Percentiles rank a stretch among this genome's conserved stretches.
phyloP scores from a whole-genome alignment of 2,797 vertebrate genomes.

The Bovichtus diacanthus region DNA sequence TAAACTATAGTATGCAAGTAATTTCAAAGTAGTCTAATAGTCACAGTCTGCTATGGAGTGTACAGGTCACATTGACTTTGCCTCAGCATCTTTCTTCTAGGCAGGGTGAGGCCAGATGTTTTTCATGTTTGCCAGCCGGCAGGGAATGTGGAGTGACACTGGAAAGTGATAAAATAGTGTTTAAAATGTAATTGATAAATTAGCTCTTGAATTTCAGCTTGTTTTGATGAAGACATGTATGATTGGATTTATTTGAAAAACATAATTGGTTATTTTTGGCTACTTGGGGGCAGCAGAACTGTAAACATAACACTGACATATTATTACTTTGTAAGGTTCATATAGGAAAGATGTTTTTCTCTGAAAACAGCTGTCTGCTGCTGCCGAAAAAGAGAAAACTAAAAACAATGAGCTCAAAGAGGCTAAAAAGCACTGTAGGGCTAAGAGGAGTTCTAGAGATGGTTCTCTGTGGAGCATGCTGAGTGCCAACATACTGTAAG shows the following conservation, averaged over 20 bases:
- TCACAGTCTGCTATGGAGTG: neutral
- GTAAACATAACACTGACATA: neutral
- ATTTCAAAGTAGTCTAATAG: neutral
- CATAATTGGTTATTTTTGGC: neutral
- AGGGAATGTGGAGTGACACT: neutral
- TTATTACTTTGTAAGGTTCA: neutral
- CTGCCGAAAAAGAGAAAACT: neutral
- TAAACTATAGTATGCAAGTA: neutral
- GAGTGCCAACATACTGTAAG: neutral
- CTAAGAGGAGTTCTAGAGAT: neutral
- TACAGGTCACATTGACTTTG: conserved; percentile 55
- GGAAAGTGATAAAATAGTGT: neutral
- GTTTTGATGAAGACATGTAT: neutral
- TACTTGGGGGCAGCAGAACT: neutral
- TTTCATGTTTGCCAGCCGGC: conserved; percentile 31
- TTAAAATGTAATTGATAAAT: neutral
- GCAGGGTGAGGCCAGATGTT: conserved; percentile 47
- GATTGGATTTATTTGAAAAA: neutral
- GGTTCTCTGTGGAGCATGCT: neutral
- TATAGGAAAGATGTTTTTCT: neutral
- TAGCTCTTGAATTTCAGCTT: neutral
- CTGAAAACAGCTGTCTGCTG: neutral
- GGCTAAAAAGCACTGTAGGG: neutral
- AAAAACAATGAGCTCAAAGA: neutral
- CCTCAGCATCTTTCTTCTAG: conserved; percentile 27